phyloP scores from a whole-genome alignment of 1,140 invertebrate species.

The Trypoxylus dichotomus region DNA sequence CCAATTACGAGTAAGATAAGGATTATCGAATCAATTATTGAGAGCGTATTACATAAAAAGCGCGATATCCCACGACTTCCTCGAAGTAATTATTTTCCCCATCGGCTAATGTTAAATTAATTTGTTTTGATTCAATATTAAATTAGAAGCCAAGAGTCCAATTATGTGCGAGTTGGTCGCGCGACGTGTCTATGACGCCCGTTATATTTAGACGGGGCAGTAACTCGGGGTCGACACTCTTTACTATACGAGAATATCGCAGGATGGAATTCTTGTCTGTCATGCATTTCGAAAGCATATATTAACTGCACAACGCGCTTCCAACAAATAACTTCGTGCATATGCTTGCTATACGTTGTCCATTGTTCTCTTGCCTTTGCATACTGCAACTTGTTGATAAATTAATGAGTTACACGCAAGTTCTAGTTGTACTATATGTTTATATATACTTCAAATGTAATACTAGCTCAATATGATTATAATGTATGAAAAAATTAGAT shows the following conservation, averaged over 20 bases:
- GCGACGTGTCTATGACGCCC: conserved; percentile 26
- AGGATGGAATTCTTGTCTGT: conserved; percentile 27
- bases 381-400: neutral
- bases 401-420: neutral
- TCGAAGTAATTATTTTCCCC: neutral
- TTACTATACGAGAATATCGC: conserved; percentile 27
- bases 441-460: too few relatives aligned
- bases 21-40: neutral
- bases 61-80: neutral
- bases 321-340: conserved; percentile 11
- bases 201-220: conserved; percentile 28
- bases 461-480: too few relatives aligned
- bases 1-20: neutral
- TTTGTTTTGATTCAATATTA: conserved; percentile 28
- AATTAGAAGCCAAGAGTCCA: conserved; percentile 19
- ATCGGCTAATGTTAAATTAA: conserved; percentile 13
- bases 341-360: neutral
- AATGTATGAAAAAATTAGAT: too few relatives aligned
- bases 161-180: conserved; percentile 17
- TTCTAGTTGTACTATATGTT: too few relatives aligned
- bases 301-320: conserved; percentile 3
- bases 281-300: conserved; percentile 29
- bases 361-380: neutral
- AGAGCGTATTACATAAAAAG: neutral
- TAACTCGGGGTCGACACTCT: conserved; percentile 30